Evolutionary conservation across 2,888 invertebrate genomes (phyloP), one percentile per base, ranked within the genome.

Genomic region (Drosophila birchii): DNA sequence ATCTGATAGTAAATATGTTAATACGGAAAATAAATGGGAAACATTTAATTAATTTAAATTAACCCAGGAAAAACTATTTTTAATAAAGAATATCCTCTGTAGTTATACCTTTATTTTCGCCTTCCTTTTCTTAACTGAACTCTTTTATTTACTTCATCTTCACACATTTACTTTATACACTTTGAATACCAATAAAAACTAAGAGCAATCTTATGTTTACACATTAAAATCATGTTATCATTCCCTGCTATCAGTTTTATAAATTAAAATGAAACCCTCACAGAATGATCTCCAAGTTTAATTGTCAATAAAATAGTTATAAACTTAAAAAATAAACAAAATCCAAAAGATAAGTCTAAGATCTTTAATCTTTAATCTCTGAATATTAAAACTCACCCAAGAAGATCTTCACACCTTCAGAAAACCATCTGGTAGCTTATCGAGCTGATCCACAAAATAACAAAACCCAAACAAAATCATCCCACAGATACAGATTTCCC

Each of bases 321-420:
- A 18, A 14, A 23, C n/a, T 14, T 14, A 4, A 18, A 14, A 23
- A 34, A 34, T 34, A 56, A 23, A 26, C 14, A 18, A 45, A 36
- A 23, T 34, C 3, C n/a, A 55, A 55, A 14, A 34, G 7, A 12
- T 54, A 9, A 26, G 16, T 45, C 45, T 2, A 9, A 45, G 16
- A 43, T 26, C 55, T n/a, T 23, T 6, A 18, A 20, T 41, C n/a
- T 32, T 58, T 26, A 38, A 74, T 53, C 54, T 64, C 45, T 73
- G 75, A 75, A 36, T n/a, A 63, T 54, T 41, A 26, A 41, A n/a
- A 23, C 16, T 36, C 26, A 20, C 41, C 41, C 41, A 26, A 43
- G 41, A 49, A 59, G 62, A 83, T 81, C 72, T 76, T 84, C 78
- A 83, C 83, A 83, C 84, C 80, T 78, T 38, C 38, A 12, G 47